Percentiles rank a stretch among this genome's conserved stretches.
Evolutionary conservation across 1,140 invertebrate genomes (phyloP).

Genomic region (Tetramorium alpestre): DNA sequence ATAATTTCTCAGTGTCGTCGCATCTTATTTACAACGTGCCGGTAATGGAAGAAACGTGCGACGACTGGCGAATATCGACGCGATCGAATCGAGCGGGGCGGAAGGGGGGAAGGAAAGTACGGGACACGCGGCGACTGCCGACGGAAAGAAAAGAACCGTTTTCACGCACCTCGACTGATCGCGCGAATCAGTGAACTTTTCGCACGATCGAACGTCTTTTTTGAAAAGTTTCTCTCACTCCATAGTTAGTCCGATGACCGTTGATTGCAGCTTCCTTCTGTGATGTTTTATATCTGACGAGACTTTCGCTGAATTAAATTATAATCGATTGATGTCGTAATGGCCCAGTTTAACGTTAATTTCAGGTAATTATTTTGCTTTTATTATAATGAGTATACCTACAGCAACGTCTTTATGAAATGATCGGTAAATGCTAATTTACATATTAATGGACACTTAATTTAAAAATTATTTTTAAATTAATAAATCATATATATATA

Average conservation of each 20-base stretch:
- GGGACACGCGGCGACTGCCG: not conserved
- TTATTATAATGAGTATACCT: not conserved
- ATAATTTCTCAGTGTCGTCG: slow-evolving; percentile 75
- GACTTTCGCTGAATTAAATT: slow-evolving; percentile 30
- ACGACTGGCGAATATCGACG: slow-evolving; percentile 76
- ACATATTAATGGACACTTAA: not conserved
- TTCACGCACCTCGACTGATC: slow-evolving; percentile 6
- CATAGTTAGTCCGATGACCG: not conserved
- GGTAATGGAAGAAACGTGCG: slow-evolving; percentile 80
- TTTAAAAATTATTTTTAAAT: not conserved
- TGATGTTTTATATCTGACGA: not conserved
- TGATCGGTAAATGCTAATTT: not conserved
- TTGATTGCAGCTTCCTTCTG: slow-evolving; percentile 6
- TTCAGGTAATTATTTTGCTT: not conserved
- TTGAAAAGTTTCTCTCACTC: not conserved
- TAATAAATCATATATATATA: too few relatives aligned
- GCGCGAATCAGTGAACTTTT: slow-evolving; percentile 44
- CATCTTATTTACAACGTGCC: slow-evolving; percentile 78
- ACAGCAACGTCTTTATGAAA: not conserved
- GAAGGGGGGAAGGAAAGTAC: slow-evolving; percentile 55
- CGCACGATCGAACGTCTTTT: slow-evolving; percentile 26
- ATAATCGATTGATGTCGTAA: not conserved
- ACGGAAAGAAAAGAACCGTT: slow-evolving; percentile 55
- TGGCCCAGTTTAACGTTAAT: not conserved
- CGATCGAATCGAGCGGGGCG: slow-evolving; percentile 71